A percentile compares a stretch with the other conserved stretches of the same genome.
phyloP scores from a whole-genome alignment of 1,140 invertebrate genomes.

The Daktulosphaira vitifoliae region DNA sequence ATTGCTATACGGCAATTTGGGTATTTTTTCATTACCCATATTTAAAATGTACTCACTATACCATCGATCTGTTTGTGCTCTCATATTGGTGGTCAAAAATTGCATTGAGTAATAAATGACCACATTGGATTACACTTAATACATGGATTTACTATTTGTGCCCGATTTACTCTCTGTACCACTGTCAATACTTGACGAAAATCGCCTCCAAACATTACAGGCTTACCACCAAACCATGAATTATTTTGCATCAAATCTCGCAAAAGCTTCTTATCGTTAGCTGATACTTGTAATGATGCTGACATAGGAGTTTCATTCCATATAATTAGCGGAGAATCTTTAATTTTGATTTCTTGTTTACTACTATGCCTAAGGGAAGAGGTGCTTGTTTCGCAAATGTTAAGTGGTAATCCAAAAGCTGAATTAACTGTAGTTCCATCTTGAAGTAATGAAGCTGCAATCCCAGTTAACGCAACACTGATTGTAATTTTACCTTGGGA shows the following conservation, averaged over 20 bases:
- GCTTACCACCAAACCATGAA: conserved; percentile 14
- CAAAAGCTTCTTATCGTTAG: background rate
- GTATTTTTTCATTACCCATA: background rate
- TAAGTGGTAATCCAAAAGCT: background rate
- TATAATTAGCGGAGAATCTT: background rate
- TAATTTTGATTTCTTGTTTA: background rate
- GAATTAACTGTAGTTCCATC: conserved; percentile 37
- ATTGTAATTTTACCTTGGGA: conserved; percentile 12
- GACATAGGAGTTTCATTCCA: background rate
- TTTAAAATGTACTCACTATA: background rate
- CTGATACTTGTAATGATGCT: background rate
- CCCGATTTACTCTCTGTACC: conserved; percentile 41
- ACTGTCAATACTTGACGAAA: conserved; percentile 46
- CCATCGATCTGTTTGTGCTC: background rate
- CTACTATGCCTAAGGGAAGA: background rate
- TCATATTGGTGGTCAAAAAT: background rate
- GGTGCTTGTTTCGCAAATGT: background rate
- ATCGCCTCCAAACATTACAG: conserved; percentile 36
- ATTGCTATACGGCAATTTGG: too few species aligned
- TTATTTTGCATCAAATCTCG: background rate
- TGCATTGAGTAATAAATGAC: background rate
- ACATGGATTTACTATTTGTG: conserved; percentile 35
- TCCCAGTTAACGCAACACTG: conserved; percentile 40
- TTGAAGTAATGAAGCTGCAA: conserved; percentile 39
- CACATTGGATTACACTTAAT: background rate